phyloP scores from a whole-genome alignment of 2,888 invertebrate species.

The Parelbella ahira region DNA sequence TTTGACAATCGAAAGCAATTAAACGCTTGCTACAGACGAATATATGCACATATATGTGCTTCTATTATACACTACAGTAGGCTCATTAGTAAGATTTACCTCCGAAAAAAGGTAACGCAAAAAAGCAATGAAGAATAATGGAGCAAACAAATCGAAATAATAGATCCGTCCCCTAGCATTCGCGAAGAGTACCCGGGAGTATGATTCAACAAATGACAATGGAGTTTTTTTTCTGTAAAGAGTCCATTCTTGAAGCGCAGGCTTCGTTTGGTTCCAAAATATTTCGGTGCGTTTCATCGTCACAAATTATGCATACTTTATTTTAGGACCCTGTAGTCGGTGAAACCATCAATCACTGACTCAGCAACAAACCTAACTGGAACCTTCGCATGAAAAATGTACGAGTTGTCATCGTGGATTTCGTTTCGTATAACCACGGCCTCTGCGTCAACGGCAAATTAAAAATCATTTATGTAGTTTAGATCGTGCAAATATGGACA shows the following conservation, averaged over 20 bases:
- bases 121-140: slow-evolving; percentile 22
- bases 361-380: slow-evolving; percentile 40
- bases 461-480: too few species aligned
- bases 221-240: slow-evolving; percentile 21
- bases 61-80: slow-evolving; percentile 1
- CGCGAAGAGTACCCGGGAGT: slow-evolving; percentile 9
- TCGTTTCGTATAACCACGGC: slow-evolving; percentile 39
- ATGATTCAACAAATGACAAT: slow-evolving; percentile 22
- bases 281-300: slow-evolving; percentile 21
- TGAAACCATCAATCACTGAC: slow-evolving; percentile 60
- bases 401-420: slow-evolving; percentile 47
- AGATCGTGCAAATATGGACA: too few species aligned
- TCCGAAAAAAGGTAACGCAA: slow-evolving; percentile 28
- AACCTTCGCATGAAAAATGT: slow-evolving; percentile 49
- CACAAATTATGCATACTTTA: slow-evolving; percentile 29
- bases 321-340: slow-evolving; percentile 40
- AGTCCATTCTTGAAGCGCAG: slow-evolving; percentile 14
- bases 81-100: slow-evolving; percentile 20
- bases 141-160: slow-evolving; percentile 25
- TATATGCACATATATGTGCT: slow-evolving; percentile 12
- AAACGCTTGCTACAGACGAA: slow-evolving; percentile 12
- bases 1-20: slow-evolving; percentile 11
- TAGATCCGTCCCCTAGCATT: slow-evolving; percentile 21
- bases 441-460: slow-evolving; percentile 24
- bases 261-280: slow-evolving; percentile 2